Base-by-base conservation (phyloP, 2,888 invertebrate species). In the Lysandra coridon region DNA sequence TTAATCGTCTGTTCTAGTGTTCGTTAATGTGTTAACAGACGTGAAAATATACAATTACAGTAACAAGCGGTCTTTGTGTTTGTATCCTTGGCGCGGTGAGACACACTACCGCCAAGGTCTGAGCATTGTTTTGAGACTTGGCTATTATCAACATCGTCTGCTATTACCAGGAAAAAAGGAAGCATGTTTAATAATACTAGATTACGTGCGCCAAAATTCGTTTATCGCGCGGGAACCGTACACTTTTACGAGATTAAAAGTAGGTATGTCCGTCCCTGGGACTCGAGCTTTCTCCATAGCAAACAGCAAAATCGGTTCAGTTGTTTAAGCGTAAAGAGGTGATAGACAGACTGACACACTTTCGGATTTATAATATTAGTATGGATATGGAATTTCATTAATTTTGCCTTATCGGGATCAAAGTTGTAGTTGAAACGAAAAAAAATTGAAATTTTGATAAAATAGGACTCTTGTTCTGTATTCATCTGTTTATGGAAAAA, bases 41-140 rank as follows among this genome's bases (percentile, higher is more conserved):
- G 7, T 57, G 49, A 53, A 57, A 74, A 44, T 76, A 76, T 76
- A 76, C 53, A 76, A 17, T 76, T 76, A 57, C 76, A 33, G 14
- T 44, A 75, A 75, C 75, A 75, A 75, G 49, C 57, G 76, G 6
- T 53, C 76, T 76, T 76, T 76, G 76, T 76, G 33, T 14, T 30
- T 10, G 76, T 33, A 76, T 76, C 76, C 76, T 76, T 76, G 76
- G 76, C 76, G 30, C 57, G 6, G 44, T 75, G 44, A 23, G 75
- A 53, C 53, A 30, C 49, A 49, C 30, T 53, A 33, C 49, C 57
- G 57, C 30, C 76, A 76, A 76, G 76, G 76, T 76, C 57, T 17
- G 57, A 44, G 23, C 49, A 75, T 75, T 75, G 49, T 75, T 75
- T 49, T 69, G 69, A 33, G 33, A 33, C 33, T 17, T 14, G 33